These are phyloP conservation scores for Esox lucius DNA, from an alignment of 2,797 vertebrate species.

Conservation along the genomic window DNA sequence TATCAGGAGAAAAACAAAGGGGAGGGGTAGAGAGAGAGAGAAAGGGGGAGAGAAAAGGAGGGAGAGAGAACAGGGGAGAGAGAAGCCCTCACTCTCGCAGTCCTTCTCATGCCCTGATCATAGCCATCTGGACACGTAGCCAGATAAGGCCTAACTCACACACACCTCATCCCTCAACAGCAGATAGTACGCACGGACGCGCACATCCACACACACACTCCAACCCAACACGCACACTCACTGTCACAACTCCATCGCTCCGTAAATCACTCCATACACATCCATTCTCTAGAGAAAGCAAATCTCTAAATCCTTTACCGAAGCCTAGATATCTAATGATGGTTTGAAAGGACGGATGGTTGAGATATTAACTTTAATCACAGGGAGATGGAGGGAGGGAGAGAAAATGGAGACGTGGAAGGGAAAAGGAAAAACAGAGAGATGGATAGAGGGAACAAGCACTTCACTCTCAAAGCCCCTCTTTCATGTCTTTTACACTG, in stretches of 20 bases:
- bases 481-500: conserved; percentile 15
- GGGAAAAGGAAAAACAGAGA: conserved; percentile 5
- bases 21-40: background rate
- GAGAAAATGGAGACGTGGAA: background rate
- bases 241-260: conserved; percentile 24
- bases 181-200: background rate
- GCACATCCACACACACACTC: background rate
- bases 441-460: background rate
- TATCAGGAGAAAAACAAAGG: background rate
- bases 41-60: background rate
- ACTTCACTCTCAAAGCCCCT: background rate
- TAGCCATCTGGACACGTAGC: conserved; percentile 22
- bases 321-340: too few species aligned
- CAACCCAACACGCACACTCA: too few species aligned
- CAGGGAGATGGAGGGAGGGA: conserved; percentile 1
- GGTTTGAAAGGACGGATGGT: background rate
- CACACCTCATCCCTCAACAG: conserved; percentile 28
- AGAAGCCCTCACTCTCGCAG: too few species aligned
- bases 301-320: background rate
- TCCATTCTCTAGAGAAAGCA: conserved; percentile 26
- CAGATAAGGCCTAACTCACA: conserved; percentile 30
- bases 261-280: conserved; percentile 14
- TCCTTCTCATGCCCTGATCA: background rate
- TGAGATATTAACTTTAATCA: conserved; percentile 7
- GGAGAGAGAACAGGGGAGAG: background rate